These are phyloP conservation scores for Lysiphlebus fabarum DNA, from an alignment of 1,140 invertebrate species.

Conservation along the genomic window DNA sequence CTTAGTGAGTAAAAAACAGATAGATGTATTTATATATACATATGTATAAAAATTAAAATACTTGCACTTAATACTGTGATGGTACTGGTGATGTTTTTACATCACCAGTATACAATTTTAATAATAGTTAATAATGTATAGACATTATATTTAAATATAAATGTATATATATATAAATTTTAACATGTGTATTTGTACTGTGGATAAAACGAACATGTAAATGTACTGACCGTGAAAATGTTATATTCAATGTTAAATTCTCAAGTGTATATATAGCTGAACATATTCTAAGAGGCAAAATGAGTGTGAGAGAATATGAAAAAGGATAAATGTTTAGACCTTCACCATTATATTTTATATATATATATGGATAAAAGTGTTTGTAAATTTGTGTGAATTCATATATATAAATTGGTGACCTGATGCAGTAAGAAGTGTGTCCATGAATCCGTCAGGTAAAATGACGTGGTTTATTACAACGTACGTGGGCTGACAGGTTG, in stretches of 20 bases:
- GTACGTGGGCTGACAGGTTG: slow-evolving; percentile 53
- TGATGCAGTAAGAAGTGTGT: slow-evolving; percentile 7
- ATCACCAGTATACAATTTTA: no score
- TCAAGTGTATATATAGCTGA: slow-evolving; percentile 7
- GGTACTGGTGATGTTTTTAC: no score
- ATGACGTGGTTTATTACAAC: slow-evolving; percentile 34
- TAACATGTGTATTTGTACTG: background rate
- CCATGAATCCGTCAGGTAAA: slow-evolving; percentile 20
- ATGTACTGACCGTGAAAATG: no score
- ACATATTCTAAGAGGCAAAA: background rate
- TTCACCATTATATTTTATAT: no score
- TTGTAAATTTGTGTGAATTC: no score
- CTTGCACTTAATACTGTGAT: no score
- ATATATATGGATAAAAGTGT: no score
- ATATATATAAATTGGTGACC: no score
- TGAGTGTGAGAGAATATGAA: slow-evolving; percentile 4
- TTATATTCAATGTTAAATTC: background rate
- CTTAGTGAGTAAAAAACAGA: background rate
- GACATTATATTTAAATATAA: no score
- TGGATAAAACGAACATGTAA: background rate
- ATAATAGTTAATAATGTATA: no score
- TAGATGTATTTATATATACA: background rate
- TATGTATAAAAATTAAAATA: no score
- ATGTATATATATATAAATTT: background rate
- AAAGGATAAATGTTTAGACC: background rate